Conservation (phyloP, 1,140 invertebrate genomes). For the Proales similis region DNA sequence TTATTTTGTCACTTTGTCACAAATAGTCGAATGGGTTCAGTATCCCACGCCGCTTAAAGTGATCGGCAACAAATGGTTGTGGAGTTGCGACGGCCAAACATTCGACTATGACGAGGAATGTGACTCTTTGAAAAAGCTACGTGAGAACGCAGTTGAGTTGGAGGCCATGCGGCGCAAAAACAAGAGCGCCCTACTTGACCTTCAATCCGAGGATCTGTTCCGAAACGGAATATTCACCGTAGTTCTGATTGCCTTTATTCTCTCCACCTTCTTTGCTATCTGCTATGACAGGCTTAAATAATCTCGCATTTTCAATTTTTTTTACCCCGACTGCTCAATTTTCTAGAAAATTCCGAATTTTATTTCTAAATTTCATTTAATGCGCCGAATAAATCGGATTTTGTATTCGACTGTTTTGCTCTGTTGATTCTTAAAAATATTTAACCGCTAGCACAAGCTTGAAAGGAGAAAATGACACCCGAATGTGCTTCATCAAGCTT, state of each 20-base stretch:
- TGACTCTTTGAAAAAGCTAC: slow-evolving; percentile 7
- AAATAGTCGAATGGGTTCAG: slow-evolving; percentile 30
- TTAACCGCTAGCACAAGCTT: too few relatives aligned
- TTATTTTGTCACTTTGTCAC: slow-evolving; percentile 18
- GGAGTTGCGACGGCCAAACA: slow-evolving; percentile 12
- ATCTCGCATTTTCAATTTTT: not conserved
- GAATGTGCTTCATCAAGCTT: too few relatives aligned
- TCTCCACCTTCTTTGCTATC: slow-evolving; percentile 16
- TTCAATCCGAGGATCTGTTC: slow-evolving; percentile 18
- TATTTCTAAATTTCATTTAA: too few relatives aligned
- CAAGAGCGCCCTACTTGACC: slow-evolving; percentile 1
- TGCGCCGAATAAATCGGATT: too few relatives aligned
- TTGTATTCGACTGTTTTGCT: too few relatives aligned
- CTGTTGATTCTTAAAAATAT: too few relatives aligned
- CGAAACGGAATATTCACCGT: slow-evolving; percentile 21
- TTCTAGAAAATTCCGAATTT: too few relatives aligned
- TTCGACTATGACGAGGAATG: slow-evolving; percentile 38
- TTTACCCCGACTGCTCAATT: too few relatives aligned
- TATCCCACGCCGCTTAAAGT: slow-evolving; percentile 16
- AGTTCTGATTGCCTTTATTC: slow-evolving; percentile 3
- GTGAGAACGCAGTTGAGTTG: slow-evolving; percentile 2
- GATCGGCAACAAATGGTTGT: slow-evolving; percentile 12
- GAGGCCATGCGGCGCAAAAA: slow-evolving; percentile 7
- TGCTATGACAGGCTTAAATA: slow-evolving; percentile 33
- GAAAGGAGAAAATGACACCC: too few relatives aligned